Evolutionary conservation across 1,140 invertebrate genomes (phyloP).

Genomic region (Hestina assimilis): DNA sequence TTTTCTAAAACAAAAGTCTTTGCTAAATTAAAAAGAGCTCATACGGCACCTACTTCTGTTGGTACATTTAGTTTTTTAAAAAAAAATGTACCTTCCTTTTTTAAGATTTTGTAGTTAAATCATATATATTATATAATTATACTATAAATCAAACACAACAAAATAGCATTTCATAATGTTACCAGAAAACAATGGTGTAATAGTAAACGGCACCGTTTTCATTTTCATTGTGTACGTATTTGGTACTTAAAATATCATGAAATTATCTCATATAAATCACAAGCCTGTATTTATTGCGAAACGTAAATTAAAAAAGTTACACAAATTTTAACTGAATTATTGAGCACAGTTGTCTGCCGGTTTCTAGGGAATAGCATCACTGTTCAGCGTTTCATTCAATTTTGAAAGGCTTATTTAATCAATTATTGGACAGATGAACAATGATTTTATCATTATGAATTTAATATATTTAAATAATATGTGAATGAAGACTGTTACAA

Average conservation of each 20-base stretch:
- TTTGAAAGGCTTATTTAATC: conserved; percentile 18
- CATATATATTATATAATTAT: too few relatives aligned
- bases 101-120: too few relatives aligned
- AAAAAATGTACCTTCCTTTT: too few relatives aligned
- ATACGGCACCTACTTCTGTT: too few relatives aligned
- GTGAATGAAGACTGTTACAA: background rate
- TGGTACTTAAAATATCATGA: conserved; percentile 40
- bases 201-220: background rate
- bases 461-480: conserved; percentile 1
- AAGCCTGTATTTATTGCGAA: conserved; percentile 61
- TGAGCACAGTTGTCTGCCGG: conserved; percentile 50
- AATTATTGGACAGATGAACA: conserved; percentile 8
- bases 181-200: conserved; percentile 2
- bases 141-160: too few relatives aligned
- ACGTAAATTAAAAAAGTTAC: conserved; percentile 74
- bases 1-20: too few relatives aligned
- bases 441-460: conserved; percentile 5
- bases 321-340: conserved; percentile 72
- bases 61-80: too few relatives aligned
- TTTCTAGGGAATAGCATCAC: conserved; percentile 32
- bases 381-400: conserved; percentile 18
- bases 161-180: too few relatives aligned
- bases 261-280: conserved; percentile 63
- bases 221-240: background rate
- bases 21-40: too few relatives aligned